These are phyloP conservation scores for Epizoanthus scotinus DNA, from an alignment of 92 coral and sea anemone genomes.

Conservation along the genomic window DNA sequence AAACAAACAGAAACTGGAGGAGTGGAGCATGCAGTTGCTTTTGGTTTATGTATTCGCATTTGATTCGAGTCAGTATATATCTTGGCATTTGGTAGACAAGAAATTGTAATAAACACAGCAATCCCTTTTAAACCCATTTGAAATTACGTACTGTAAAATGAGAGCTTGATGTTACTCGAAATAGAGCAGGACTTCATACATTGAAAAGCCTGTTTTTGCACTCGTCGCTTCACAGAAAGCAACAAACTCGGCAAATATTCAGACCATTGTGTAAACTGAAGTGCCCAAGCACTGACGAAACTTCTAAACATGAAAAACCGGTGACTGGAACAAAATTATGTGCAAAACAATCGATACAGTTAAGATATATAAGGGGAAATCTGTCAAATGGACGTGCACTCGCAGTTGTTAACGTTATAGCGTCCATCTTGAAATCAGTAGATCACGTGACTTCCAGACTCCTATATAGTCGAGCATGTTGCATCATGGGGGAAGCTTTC, in stretches of 20 bases:
- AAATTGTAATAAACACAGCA: too few relatives aligned
- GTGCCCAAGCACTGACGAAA: conserved; percentile 46
- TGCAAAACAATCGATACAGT: conserved; percentile 21
- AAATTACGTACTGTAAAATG: conserved; percentile 38
- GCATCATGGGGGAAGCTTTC: conserved; percentile 21
- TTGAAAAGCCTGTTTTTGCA: conserved; percentile 2
- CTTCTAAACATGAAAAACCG: conserved; percentile 38
- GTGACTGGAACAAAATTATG: conserved; percentile 26
- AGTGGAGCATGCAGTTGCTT: too few relatives aligned
- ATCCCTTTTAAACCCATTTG: too few relatives aligned
- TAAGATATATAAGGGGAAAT: background rate
- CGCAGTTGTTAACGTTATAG: too few relatives aligned
- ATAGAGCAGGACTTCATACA: conserved; percentile 13
- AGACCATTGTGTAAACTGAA: conserved; percentile 35
- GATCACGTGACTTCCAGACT: conserved; percentile 6
- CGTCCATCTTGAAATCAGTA: too few relatives aligned
- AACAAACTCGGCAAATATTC: too few relatives aligned
- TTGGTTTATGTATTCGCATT: too few relatives aligned
- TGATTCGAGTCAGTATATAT: too few relatives aligned
- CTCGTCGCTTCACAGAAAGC: too few relatives aligned
- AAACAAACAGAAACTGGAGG: too few relatives aligned
- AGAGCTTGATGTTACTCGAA: conserved; percentile 28
- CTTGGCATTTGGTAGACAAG: too few relatives aligned
- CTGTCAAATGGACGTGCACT: too few relatives aligned
- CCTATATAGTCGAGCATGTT: background rate